These are phyloP conservation scores for Microplitis mediator DNA, from an alignment of 1,140 invertebrate species.

Conservation along the genomic window DNA sequence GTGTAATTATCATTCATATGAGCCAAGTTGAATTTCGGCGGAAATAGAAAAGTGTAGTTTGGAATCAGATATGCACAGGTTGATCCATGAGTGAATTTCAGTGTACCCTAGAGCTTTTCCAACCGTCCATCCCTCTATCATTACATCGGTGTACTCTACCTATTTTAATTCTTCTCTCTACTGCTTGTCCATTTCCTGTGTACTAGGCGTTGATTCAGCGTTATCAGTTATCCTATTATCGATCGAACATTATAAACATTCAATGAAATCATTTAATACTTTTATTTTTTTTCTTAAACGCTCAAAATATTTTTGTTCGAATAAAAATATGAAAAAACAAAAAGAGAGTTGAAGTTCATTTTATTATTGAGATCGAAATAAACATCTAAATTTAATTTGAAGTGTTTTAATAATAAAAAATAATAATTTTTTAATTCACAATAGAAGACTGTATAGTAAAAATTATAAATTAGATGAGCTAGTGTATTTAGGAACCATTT, in stretches of 20 bases:
- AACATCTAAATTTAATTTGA: too few species aligned
- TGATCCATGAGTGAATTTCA: slow-evolving; percentile 21
- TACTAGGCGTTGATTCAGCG: not conserved
- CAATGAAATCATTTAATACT: too few species aligned
- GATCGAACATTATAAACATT: slow-evolving; percentile 35
- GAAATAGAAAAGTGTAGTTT: not conserved
- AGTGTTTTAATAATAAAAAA: too few species aligned
- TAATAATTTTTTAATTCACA: too few species aligned
- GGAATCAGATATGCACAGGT: not conserved
- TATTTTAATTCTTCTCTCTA: slow-evolving; percentile 14
- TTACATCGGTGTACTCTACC: not conserved
- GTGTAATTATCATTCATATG: slow-evolving; percentile 3
- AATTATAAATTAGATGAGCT: too few species aligned
- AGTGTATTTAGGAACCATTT: too few species aligned
- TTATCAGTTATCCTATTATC: slow-evolving; percentile 31
- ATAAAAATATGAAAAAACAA: too few species aligned
- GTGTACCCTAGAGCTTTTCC: slow-evolving; percentile 17
- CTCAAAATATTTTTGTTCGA: too few species aligned
- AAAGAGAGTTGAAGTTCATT: too few species aligned
- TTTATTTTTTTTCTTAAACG: too few species aligned
- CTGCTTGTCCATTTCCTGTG: not conserved
- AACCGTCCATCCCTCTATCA: not conserved
- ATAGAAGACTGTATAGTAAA: too few species aligned
- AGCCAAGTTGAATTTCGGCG: not conserved
- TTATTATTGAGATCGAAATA: too few species aligned